Base-by-base conservation (phyloP, 2,797 vertebrate species). In the Antennarius maculatus region DNA sequence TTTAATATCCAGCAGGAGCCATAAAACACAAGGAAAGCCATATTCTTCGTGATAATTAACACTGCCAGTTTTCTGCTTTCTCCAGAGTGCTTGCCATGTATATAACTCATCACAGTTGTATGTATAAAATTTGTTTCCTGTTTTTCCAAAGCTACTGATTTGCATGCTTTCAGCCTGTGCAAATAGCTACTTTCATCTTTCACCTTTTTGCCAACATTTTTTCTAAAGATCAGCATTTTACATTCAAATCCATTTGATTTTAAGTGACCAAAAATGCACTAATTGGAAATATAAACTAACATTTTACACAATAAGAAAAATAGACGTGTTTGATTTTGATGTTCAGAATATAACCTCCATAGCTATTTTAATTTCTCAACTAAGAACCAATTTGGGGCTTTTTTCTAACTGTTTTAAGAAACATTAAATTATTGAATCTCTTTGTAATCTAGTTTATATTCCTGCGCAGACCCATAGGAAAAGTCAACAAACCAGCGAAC, bases 51-150 rank as follows among this genome's bases (percentile, higher is more conserved):
- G 84, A 88, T 86, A 86, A 86, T 88, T 92, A 92, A 94, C 87
- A 82, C 92, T 91, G 86, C 86, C 80, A 92, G 90, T 92, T 92
- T 85, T 92, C 83, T 91, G 86, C 74, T 94, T 93, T 90, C 92
- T 92, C 80, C 93, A 94, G 93, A 94, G 90, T 89, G 92, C 88
- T 92, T 94, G 86, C 92, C 94, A 86, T 94, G 94, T 94, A 94
- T 43, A 90, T 43, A 90, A 92, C 87, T 65, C 92, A 91, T 77
- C 92, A 87, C 89, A 92, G 91, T 90, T 95, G 92, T 94, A 93
- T 94, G 92, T 94, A 93, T 93, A 85, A 91, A 81, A 86, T 90
- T 84, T 86, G 83, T 92, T 93, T 92, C 78, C 88, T 92, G 83
- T 86, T 88, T 83, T 69, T 83, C 65, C 71, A 17, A 85, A 92